These are phyloP conservation scores for Balaeniceps rex DNA, from an alignment of 2,113 vertebrate species.

Conservation along the genomic window DNA sequence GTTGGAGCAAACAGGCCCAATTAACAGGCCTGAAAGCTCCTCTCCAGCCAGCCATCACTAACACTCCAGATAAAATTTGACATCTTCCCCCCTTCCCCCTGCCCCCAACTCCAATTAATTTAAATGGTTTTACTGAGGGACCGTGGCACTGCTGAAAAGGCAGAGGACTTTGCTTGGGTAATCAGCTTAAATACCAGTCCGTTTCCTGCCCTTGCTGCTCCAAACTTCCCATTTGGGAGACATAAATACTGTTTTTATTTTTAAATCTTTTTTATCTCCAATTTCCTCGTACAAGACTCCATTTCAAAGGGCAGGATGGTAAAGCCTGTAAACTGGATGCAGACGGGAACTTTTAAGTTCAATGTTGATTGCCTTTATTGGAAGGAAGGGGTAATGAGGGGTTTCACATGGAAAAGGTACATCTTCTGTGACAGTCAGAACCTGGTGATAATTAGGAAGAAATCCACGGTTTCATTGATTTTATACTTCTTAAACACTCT, in stretches of 20 bases:
- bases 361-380: not conserved
- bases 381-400: not conserved
- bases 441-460: not conserved
- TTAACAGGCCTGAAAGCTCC: conserved; percentile 78
- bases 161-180: conserved; percentile 74
- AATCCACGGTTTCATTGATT: not conserved
- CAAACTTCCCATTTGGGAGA: conserved; percentile 61
- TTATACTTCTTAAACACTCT: not conserved
- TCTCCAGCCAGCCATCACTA: conserved; percentile 75
- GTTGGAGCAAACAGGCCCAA: conserved; percentile 80
- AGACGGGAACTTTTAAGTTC: not conserved
- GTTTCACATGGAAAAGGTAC: not conserved
- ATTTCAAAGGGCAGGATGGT: conserved; percentile 21
- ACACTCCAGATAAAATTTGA: conserved; percentile 77
- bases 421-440: not conserved
- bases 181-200: conserved; percentile 74
- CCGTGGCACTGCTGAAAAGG: conserved; percentile 71
- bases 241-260: conserved; percentile 20
- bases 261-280: conserved; percentile 14
- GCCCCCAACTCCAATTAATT: conserved; percentile 79
- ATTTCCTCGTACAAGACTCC: not conserved
- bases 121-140: conserved; percentile 30
- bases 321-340: not conserved
- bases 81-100: conserved; percentile 56
- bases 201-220: conserved; percentile 79